These are phyloP conservation scores for Zaprionus capensis DNA, from an alignment of 1,140 invertebrate species.

Conservation along the genomic window DNA sequence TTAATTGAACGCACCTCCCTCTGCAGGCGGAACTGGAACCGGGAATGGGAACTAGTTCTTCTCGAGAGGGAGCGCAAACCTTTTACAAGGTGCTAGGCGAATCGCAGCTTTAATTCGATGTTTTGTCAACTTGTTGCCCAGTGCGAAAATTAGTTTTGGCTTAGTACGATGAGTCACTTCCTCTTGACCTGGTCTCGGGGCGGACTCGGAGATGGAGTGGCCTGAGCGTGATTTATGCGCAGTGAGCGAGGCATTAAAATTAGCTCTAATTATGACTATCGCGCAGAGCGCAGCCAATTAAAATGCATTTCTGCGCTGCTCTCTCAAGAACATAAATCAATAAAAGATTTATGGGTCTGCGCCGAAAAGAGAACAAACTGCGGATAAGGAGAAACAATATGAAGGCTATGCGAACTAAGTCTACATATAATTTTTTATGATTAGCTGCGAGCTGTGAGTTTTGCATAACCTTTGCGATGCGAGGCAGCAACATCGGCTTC, in stretches of 20 bases:
- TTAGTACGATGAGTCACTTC: slow-evolving; percentile 60
- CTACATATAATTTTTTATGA: slow-evolving; percentile 78
- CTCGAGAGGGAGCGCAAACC: background rate
- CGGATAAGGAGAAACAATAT: slow-evolving; percentile 23
- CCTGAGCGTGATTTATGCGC: slow-evolving; percentile 65
- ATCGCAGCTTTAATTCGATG: slow-evolving; percentile 4
- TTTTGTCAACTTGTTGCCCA: slow-evolving; percentile 51
- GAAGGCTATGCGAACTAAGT: slow-evolving; percentile 45
- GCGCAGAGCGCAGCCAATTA: slow-evolving; percentile 69
- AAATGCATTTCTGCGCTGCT: slow-evolving; percentile 68
- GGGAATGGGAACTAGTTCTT: background rate
- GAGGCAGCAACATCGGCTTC: background rate
- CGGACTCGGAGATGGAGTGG: background rate
- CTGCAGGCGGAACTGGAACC: slow-evolving; percentile 19
- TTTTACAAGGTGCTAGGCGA: slow-evolving; percentile 36
- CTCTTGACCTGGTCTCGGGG: slow-evolving; percentile 11
- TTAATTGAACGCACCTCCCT: slow-evolving; percentile 80
- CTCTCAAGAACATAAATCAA: slow-evolving; percentile 70
- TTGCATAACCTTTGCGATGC: slow-evolving; percentile 68
- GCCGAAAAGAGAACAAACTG: slow-evolving; percentile 26
- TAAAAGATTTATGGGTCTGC: slow-evolving; percentile 78
- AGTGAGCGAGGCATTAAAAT: slow-evolving; percentile 63
- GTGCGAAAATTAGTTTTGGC: slow-evolving; percentile 3
- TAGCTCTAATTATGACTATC: slow-evolving; percentile 81
- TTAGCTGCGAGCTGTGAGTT: slow-evolving; percentile 65